Evolutionary conservation across 1,140 invertebrate species (phyloP), one percentile per base, ranked within the genome.

Genomic region (Atta cephalotes): DNA sequence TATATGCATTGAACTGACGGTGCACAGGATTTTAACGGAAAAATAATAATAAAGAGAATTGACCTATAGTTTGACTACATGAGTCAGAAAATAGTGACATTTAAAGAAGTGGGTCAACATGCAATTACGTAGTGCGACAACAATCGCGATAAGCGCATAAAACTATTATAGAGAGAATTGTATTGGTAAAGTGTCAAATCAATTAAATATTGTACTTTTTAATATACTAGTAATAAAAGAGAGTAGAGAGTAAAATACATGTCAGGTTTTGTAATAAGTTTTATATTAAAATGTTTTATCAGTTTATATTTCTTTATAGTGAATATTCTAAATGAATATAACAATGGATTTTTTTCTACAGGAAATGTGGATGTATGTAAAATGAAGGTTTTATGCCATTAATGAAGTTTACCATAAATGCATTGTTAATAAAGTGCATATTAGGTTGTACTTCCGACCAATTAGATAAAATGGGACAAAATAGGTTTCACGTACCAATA

Each of bases 401-500:
- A 74, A 72, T 12, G 10, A 78, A 63, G 16, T 82, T 74, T 28
- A 49, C 7, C 39, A 6, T 60, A n/a, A 18, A 58, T 28, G 12
- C 39, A 21, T 60, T 63, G 12, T 49, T 74, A 49, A 82, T 74
- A 53, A 72, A 60, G 39, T 68, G 65, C 49, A n/a, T 14, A n/a
- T 28, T 21, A 63, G 6, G 2, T 49, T n/a, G 28, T 62, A 18
- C 14, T 82, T 60, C 10, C 21, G 12, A 31, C 5, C 66, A 72
- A 60, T 82, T 74, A 82, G 62, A 60, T 60, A 49, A 74, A 82
- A 60, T 25, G 3, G 21, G n/a, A 35, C 16, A 5, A 71, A 82
- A 81, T 81, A 62, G 35, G 3, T 70, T 70, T 81, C 21, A 71
- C 31, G 7, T 53, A 31, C 74, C 68, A 60, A 49, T 72, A 74